Evolutionary conservation across 2,888 invertebrate genomes (phyloP), one percentile per base, ranked within the genome.

Genomic region (Diplolepis rosae): DNA sequence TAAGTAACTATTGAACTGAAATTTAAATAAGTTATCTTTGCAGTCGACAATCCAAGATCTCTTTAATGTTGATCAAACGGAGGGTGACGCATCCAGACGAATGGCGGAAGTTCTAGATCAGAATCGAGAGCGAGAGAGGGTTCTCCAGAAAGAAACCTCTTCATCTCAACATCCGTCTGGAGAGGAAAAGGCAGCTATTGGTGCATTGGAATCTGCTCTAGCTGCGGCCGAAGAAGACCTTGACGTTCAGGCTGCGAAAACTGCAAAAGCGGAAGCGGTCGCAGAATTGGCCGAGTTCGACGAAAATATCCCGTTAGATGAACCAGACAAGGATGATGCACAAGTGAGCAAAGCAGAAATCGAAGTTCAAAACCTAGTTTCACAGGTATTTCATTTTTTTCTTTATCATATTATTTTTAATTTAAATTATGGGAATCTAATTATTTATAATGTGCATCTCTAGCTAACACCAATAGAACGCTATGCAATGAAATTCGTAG

Each of bases 251-350:
- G 98, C 98, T 7, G 96, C 97, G 0, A 93, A 92, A 83, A 95
- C 94, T 0, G 97, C 97, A 2, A 95, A 95, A 83, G 96, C 96
- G 4, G 98, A 98, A 90, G 95, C 94, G 45, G 94, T 94, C 75
- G 95, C 95, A 13, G 96, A 97, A 89, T 91, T 98, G 78, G 97
- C 96, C 0, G 98, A 98, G 90, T 98, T 98, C 90, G 98, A 98
- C 90, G 98, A 98, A 90, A 95, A 93, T 83, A 95, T 97, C 90
- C 97, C 98, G 54, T 91, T 96, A 78, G 95, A 95, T 71, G 95
- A 95, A 69, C 85, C 87, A 71, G 90, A 90, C 1, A 87, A 84
- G 27, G 90, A 90, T 42, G 90, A 90, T 22, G 83, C 90, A 1
- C 93, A 93, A 85, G 89, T 94, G 76, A 94, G 94, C 85, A 93